Evolutionary conservation across 2,797 vertebrate genomes (phyloP).

Genomic region (Aplochiton taeniatus): DNA sequence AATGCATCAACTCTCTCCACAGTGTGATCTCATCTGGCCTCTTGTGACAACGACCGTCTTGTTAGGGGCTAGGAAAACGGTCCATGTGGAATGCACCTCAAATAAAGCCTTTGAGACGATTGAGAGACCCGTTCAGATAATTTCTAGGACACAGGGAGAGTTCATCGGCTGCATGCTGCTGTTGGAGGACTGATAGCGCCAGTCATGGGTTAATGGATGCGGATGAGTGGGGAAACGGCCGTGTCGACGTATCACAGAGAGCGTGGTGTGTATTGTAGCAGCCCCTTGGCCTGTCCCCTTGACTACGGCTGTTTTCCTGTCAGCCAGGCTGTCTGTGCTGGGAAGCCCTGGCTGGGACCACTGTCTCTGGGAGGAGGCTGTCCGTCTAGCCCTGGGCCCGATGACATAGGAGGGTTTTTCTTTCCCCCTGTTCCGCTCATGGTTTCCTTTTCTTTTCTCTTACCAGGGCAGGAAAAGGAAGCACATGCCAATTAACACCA

Average conservation of each 20-base stretch:
- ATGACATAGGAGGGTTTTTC: constrained; percentile 51
- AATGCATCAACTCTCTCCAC: too few species aligned
- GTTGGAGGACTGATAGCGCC: too few species aligned
- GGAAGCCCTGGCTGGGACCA: constrained; percentile 44
- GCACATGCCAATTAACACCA: constrained; percentile 42
- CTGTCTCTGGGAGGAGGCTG: constrained; percentile 30
- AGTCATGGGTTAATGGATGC: neutral
- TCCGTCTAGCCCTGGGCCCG: constrained; percentile 58
- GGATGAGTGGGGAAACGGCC: neutral
- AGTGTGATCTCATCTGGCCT: too few species aligned
- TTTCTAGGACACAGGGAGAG: too few species aligned
- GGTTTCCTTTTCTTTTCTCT: neutral
- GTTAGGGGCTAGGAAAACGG: too few species aligned
- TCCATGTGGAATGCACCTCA: too few species aligned
- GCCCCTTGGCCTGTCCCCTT: constrained; percentile 10
- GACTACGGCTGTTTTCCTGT: neutral
- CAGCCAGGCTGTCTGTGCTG: constrained; percentile 30
- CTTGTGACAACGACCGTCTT: too few species aligned
- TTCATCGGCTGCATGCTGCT: too few species aligned
- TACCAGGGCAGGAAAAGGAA: constrained; percentile 22
- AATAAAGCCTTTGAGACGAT: too few species aligned
- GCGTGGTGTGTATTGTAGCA: neutral
- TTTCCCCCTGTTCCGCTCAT: neutral
- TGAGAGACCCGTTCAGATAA: too few species aligned
- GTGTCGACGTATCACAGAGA: neutral